Conservation (phyloP, 2,797 vertebrate genomes). For the Gephyroberyx darwinii region DNA sequence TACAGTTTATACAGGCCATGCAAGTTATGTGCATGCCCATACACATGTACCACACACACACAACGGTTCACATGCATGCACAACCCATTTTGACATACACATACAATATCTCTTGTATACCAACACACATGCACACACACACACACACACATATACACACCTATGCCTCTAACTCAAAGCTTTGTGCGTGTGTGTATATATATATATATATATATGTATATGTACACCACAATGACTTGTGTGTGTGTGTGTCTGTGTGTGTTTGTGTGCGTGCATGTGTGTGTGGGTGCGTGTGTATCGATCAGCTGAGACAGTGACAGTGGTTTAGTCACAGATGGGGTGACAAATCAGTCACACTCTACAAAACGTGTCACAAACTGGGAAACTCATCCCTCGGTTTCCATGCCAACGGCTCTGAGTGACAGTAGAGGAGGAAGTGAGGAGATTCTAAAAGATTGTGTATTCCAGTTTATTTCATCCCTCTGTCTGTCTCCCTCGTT, state of each 20-base stretch:
- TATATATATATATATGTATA: too few species aligned
- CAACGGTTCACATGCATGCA: too few species aligned
- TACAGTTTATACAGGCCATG: neutral
- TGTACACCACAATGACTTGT: too few species aligned
- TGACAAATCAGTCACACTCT: slow-evolving; percentile 48
- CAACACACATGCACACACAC: neutral
- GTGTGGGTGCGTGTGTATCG: neutral
- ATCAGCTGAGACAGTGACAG: slow-evolving; percentile 30
- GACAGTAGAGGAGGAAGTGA: slow-evolving; percentile 22
- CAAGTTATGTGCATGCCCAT: neutral
- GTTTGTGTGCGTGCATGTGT: slow-evolving; percentile 6
- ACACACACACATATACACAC: neutral
- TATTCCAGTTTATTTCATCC: neutral
- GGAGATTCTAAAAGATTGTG: slow-evolving; percentile 5
- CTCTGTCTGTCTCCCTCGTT: neutral
- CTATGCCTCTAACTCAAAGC: neutral
- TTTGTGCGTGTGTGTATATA: neutral
- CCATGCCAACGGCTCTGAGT: slow-evolving; percentile 36
- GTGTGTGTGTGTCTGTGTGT: slow-evolving; percentile 7
- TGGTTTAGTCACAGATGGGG: slow-evolving; percentile 37
- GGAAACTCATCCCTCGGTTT: slow-evolving; percentile 28
- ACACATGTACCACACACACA: neutral
- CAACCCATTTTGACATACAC: neutral
- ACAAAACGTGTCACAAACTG: slow-evolving; percentile 44
- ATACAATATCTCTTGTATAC: neutral